A percentile compares a stretch with the other conserved stretches of the same genome.
phyloP scores from a whole-genome alignment of 1,140 invertebrate species.

The Paracyclopina nana region DNA sequence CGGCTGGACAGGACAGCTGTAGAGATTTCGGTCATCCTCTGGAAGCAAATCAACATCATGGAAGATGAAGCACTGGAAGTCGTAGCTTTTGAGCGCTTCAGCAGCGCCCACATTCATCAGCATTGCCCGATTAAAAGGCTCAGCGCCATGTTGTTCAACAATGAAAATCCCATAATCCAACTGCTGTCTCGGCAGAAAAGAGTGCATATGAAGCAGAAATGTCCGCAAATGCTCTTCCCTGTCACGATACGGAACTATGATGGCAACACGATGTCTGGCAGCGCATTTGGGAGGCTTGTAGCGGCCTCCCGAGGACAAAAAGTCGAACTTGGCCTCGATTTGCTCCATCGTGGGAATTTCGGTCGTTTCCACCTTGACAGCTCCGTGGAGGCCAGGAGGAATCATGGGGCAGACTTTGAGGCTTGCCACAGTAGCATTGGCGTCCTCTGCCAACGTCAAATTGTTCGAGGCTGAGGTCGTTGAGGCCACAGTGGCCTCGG shows the following conservation, averaged over 20 bases:
- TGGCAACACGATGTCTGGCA: slow-evolving; percentile 54
- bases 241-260: slow-evolving; percentile 72
- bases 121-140: slow-evolving; percentile 70
- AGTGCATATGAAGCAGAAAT: slow-evolving; percentile 69
- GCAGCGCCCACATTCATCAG: slow-evolving; percentile 86
- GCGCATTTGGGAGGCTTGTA: slow-evolving; percentile 52
- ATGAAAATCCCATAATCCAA: slow-evolving; percentile 82
- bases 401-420: slow-evolving; percentile 16
- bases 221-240: slow-evolving; percentile 56
- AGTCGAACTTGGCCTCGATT: slow-evolving; percentile 23
- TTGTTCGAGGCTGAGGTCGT: too few species aligned
- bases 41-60: slow-evolving; percentile 88
- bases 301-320: slow-evolving; percentile 44
- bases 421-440: too few species aligned
- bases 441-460: too few species aligned
- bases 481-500: too few species aligned
- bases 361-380: slow-evolving; percentile 1
- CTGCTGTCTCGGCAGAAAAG: slow-evolving; percentile 63
- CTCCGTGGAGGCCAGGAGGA: slow-evolving; percentile 13
- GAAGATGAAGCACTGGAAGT: slow-evolving; percentile 74
- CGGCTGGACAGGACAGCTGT: slow-evolving; percentile 65
- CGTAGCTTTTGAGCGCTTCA: slow-evolving; percentile 52
- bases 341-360: slow-evolving; percentile 4
- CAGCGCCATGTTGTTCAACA: slow-evolving; percentile 60
- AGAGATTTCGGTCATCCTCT: slow-evolving; percentile 74